These are phyloP conservation scores for Agrotis exclamationis DNA, from an alignment of 2,888 invertebrate species.

Conservation along the genomic window DNA sequence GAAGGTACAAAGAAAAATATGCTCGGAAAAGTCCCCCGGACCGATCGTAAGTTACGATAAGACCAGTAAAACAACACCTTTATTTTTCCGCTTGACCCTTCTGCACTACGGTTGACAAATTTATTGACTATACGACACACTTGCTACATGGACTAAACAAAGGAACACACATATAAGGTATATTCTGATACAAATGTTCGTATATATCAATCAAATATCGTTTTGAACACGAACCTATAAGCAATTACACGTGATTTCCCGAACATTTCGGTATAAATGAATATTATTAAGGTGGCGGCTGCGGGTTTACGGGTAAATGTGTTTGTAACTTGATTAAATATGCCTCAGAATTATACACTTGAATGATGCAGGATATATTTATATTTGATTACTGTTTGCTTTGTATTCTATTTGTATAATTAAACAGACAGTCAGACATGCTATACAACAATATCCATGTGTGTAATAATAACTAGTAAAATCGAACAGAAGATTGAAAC, in stretches of 20 bases:
- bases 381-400: conserved; percentile 1
- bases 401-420: not conserved
- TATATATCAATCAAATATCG: conserved; percentile 53
- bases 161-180: conserved; percentile 14
- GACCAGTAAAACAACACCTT: conserved; percentile 64
- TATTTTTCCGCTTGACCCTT: conserved; percentile 63
- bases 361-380: not conserved
- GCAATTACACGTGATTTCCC: conserved; percentile 47
- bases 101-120: conserved; percentile 54
- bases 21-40: conserved; percentile 18
- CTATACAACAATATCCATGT: not conserved
- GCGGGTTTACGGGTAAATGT: conserved; percentile 35
- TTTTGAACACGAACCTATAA: conserved; percentile 47
- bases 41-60: conserved; percentile 53
- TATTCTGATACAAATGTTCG: not conserved
- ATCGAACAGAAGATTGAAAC: not conserved
- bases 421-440: not conserved
- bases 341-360: conserved; percentile 12
- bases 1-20: conserved; percentile 33
- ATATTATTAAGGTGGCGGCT: conserved; percentile 60
- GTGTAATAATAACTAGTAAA: not conserved
- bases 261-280: conserved; percentile 54
- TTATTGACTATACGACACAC: conserved; percentile 68
- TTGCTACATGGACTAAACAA: conserved; percentile 62
- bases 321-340: conserved; percentile 44